phyloP scores from a whole-genome alignment of 1,140 invertebrate species.

The Aleiodes sp. region DNA sequence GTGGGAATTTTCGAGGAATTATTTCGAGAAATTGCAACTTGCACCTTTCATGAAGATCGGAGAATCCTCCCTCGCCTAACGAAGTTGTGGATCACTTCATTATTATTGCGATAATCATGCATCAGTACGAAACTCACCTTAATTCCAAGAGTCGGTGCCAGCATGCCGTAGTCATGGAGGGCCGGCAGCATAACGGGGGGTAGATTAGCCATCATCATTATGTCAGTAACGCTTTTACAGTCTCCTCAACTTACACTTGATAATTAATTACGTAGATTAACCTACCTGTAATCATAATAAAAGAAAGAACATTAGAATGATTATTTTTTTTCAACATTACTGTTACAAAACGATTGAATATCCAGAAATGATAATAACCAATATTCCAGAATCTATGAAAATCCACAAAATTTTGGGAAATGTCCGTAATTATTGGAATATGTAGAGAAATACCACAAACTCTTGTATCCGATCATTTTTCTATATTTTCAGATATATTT shows the following conservation, averaged over 20 bases:
- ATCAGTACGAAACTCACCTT: constrained; percentile 54
- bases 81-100: no score
- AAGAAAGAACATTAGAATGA: constrained; percentile 45
- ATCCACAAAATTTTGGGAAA: no score
- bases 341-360: neutral
- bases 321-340: neutral
- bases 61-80: neutral
- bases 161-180: constrained; percentile 63
- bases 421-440: no score
- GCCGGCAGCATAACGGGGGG: constrained; percentile 65
- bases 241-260: constrained; percentile 43
- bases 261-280: constrained; percentile 52
- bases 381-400: no score
- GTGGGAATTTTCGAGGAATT: no score
- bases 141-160: constrained; percentile 62
- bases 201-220: constrained; percentile 66
- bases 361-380: neutral
- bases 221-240: constrained; percentile 44
- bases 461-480: no score
- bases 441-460: no score
- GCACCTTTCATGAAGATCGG: neutral
- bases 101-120: no score
- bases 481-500: no score
- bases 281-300: no score
- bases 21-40: no score